A percentile compares a stretch with the other conserved stretches of the same genome.
phyloP scores from a whole-genome alignment of 2,797 vertebrate species.

The Neomorphus geoffroyi region DNA sequence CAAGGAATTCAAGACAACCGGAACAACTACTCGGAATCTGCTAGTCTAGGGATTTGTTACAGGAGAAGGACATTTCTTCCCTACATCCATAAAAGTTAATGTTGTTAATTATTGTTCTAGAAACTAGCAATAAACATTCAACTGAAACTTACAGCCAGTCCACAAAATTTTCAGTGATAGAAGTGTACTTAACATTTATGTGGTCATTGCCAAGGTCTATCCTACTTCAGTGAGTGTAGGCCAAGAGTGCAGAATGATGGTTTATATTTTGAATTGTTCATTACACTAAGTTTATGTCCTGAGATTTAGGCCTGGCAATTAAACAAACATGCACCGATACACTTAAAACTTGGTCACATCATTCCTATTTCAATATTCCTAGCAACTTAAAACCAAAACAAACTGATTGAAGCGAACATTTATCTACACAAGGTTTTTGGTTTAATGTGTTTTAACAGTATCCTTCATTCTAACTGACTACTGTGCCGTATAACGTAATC shows the following conservation, averaged over 20 bases:
- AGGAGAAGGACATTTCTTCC: background rate
- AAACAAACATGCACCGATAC: background rate
- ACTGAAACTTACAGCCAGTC: background rate
- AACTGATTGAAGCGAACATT: background rate
- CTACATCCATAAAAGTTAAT: background rate
- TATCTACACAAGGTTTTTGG: background rate
- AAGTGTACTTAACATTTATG: background rate
- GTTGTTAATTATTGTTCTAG: background rate
- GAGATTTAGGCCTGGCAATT: background rate
- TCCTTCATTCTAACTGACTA: background rate
- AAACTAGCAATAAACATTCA: background rate
- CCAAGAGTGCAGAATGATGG: background rate
- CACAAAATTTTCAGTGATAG: background rate
- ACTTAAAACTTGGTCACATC: background rate
- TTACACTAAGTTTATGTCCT: background rate
- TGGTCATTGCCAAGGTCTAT: background rate
- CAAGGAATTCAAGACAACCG: background rate
- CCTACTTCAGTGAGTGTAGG: background rate
- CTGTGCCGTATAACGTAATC: background rate
- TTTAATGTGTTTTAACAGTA: background rate
- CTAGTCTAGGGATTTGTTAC: background rate
- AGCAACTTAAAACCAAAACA: background rate
- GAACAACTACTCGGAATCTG: background rate
- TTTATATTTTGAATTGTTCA: background rate
- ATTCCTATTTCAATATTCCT: background rate